Evolutionary conservation across 2,797 vertebrate genomes (phyloP).

Genomic region (Sphenopsis melanotis): DNA sequence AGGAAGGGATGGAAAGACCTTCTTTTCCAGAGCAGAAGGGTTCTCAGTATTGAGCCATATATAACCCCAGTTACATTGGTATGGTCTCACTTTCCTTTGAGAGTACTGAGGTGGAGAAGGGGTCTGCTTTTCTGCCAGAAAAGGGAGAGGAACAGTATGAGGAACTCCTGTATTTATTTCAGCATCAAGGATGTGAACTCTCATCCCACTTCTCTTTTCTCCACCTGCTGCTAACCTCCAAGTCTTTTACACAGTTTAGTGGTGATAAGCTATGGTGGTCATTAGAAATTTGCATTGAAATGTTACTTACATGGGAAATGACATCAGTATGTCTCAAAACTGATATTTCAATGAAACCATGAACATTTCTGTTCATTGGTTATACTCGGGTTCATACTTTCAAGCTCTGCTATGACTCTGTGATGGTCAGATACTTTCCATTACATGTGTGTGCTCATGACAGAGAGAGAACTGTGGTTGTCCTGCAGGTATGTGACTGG

Average conservation of each 20-base stretch:
- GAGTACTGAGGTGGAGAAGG: not conserved
- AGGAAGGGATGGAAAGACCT: not conserved
- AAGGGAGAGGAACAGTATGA: not conserved
- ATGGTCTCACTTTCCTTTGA: not conserved
- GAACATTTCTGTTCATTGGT: not conserved
- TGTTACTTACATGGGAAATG: not conserved
- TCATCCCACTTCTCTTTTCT: constrained; percentile 35
- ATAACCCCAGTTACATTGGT: not conserved
- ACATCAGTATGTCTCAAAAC: not conserved
- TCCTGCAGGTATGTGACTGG: not conserved
- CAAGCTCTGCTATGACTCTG: not conserved
- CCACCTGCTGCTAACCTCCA: not conserved
- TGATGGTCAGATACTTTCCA: not conserved
- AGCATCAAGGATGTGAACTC: not conserved
- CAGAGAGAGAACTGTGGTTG: not conserved
- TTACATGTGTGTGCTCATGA: not conserved
- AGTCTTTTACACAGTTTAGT: not conserved
- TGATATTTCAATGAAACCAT: not conserved
- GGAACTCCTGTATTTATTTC: constrained; percentile 14
- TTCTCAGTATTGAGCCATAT: not conserved
- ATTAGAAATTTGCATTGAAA: constrained; percentile 14
- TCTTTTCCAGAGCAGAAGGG: not conserved
- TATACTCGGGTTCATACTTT: not conserved
- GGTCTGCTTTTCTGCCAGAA: not conserved
- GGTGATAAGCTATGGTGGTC: not conserved